Conservation (phyloP, 37 sponge, comb jelly and placozoan genomes). For the Cladorhizidae sp. region DNA sequence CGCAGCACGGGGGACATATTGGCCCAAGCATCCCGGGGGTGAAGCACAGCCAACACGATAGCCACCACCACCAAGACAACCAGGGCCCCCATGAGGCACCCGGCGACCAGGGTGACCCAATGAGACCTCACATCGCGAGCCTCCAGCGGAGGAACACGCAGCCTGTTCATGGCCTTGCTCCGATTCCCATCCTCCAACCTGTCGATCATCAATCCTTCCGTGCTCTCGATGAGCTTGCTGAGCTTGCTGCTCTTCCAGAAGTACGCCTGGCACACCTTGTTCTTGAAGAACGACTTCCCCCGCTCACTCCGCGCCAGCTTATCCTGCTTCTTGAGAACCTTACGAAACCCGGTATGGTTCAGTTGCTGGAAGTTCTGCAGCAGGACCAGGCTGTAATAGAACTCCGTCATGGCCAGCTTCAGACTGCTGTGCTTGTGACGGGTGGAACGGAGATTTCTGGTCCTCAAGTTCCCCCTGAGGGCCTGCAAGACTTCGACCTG, state of each 20-base stretch:
- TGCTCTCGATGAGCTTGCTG: constrained; percentile 47
- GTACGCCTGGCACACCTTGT: constrained; percentile 34
- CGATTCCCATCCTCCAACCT: constrained; percentile 82
- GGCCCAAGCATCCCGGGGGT: not conserved
- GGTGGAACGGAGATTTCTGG: constrained; percentile 6
- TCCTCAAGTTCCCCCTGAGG: not conserved
- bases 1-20: constrained; percentile 2
- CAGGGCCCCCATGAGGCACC: constrained; percentile 46
- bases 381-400: constrained; percentile 80
- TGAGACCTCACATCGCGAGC: constrained; percentile 40
- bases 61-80: constrained; percentile 27
- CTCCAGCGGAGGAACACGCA: constrained; percentile 89
- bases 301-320: constrained; percentile 64
- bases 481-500: not conserved
- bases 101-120: constrained; percentile 37
- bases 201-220: constrained; percentile 74
- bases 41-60: not conserved
- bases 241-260: constrained; percentile 63
- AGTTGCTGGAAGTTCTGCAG: constrained; percentile 92
- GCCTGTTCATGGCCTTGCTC: constrained; percentile 84
- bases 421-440: constrained; percentile 30
- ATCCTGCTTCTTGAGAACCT: constrained; percentile 91
- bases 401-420: constrained; percentile 74
- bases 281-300: constrained; percentile 33
- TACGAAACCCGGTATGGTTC: constrained; percentile 87